Percentiles rank a stretch among this genome's conserved stretches.
Evolutionary conservation across 2,113 vertebrate species (phyloP).

Genomic region (Elachura formosa): DNA sequence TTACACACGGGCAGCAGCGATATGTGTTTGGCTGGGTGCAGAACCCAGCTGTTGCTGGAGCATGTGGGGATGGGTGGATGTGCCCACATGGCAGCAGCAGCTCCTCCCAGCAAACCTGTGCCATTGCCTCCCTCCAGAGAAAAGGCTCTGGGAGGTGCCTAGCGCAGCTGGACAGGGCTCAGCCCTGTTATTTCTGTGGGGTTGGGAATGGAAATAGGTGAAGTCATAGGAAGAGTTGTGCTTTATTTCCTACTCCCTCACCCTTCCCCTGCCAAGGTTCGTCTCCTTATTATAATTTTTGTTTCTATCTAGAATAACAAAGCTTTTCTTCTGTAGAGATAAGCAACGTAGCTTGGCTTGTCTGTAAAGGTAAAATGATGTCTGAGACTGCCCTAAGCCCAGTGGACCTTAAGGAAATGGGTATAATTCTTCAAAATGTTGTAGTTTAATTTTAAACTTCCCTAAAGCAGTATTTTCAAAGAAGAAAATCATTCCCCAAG

Average conservation of each 20-base stretch:
- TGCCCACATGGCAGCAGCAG: accelerated
- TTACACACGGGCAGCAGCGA: accelerated
- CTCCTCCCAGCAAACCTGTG: background rate
- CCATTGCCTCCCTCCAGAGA: background rate
- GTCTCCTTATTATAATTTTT: background rate
- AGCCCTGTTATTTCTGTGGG: background rate
- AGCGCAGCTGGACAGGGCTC: background rate
- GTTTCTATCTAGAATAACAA: background rate
- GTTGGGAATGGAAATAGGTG: background rate
- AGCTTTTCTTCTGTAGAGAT: background rate
- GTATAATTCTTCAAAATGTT: background rate
- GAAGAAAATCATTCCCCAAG: background rate
- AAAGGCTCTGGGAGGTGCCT: accelerated
- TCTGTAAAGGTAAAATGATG: background rate
- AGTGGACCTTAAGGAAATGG: background rate
- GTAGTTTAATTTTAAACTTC: background rate
- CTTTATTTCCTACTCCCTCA: background rate
- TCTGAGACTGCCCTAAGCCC: background rate
- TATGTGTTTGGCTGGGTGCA: accelerated
- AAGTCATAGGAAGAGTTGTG: background rate
- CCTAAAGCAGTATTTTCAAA: background rate
- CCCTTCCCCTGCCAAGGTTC: background rate
- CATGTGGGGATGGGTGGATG: accelerated
- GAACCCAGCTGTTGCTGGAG: background rate
- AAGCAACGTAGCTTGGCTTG: accelerated